These are phyloP conservation scores for Alitta virens DNA, from an alignment of 2,888 invertebrate genomes.

Conservation along the genomic window DNA sequence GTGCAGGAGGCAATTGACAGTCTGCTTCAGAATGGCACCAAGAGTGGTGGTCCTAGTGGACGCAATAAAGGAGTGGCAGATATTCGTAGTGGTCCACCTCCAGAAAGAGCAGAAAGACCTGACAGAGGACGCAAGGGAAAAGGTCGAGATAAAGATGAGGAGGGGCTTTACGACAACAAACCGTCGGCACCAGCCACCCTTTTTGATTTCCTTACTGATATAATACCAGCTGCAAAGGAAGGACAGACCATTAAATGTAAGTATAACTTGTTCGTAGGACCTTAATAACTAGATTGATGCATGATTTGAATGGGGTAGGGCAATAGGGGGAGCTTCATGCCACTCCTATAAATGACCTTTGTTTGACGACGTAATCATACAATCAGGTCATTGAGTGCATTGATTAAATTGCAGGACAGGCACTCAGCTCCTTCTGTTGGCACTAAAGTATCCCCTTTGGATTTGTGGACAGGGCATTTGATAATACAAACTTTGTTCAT, in stretches of 20 bases:
- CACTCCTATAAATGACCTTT: too few relatives aligned
- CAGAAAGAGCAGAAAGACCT: not conserved
- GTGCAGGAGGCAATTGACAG: conserved; percentile 57
- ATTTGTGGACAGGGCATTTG: too few relatives aligned
- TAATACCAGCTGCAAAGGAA: conserved; percentile 32
- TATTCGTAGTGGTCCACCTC: not conserved
- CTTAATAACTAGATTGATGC: too few relatives aligned
- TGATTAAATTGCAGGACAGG: too few relatives aligned
- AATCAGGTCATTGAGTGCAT: too few relatives aligned
- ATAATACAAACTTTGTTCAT: too few relatives aligned
- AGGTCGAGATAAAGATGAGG: conserved; percentile 36
- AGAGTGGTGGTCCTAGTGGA: conserved; percentile 1
- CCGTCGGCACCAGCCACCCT: conserved; percentile 55
- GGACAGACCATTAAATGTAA: not conserved
- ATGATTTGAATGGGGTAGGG: too few relatives aligned
- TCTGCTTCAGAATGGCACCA: conserved; percentile 32
- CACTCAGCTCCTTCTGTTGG: too few relatives aligned
- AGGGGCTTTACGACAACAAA: conserved; percentile 32
- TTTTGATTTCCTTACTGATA: conserved; percentile 54
- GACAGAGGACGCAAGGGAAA: conserved; percentile 28
- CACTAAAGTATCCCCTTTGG: too few relatives aligned
- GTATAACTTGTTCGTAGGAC: not conserved
- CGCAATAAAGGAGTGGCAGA: not conserved
- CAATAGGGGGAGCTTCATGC: too few relatives aligned
- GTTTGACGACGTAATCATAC: too few relatives aligned